Evolutionary conservation across 2,797 vertebrate species (phyloP).

Genomic region (Hyperoplus lanceolatus): DNA sequence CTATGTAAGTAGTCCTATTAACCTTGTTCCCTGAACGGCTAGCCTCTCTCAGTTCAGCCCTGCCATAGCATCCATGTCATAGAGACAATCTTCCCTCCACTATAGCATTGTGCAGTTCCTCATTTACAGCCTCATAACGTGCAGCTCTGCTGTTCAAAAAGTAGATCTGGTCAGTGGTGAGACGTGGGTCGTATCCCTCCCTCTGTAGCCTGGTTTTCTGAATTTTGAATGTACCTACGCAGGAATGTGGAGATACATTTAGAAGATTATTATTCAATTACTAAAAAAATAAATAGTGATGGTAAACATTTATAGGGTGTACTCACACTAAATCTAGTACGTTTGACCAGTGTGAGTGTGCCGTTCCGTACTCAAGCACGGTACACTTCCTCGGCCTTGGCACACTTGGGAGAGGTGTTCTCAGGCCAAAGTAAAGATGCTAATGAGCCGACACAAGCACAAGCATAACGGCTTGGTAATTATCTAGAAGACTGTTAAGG

Average conservation of each 20-base stretch:
- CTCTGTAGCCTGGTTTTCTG: slow-evolving; percentile 93
- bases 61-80: slow-evolving; percentile 73
- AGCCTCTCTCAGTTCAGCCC: slow-evolving; percentile 30
- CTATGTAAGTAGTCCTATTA: slow-evolving; percentile 57
- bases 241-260: slow-evolving; percentile 25
- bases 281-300: background rate
- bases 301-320: background rate
- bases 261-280: background rate
- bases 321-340: background rate
- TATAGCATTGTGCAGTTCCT: slow-evolving; percentile 85
- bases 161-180: slow-evolving; percentile 89
- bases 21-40: slow-evolving; percentile 59
- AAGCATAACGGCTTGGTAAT: too few relatives aligned
- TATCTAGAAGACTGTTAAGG: too few relatives aligned
- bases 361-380: too few relatives aligned
- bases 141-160: slow-evolving; percentile 89
- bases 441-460: too few relatives aligned
- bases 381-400: too few relatives aligned
- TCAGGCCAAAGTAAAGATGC: too few relatives aligned
- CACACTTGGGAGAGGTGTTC: too few relatives aligned
- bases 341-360: too few relatives aligned
- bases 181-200: slow-evolving; percentile 90
- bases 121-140: slow-evolving; percentile 86
- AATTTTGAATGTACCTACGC: slow-evolving; percentile 94
- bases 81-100: slow-evolving; percentile 86